Evolutionary conservation across 92 coral and sea anemone species (phyloP).

Genomic region (Ricordea florida): DNA sequence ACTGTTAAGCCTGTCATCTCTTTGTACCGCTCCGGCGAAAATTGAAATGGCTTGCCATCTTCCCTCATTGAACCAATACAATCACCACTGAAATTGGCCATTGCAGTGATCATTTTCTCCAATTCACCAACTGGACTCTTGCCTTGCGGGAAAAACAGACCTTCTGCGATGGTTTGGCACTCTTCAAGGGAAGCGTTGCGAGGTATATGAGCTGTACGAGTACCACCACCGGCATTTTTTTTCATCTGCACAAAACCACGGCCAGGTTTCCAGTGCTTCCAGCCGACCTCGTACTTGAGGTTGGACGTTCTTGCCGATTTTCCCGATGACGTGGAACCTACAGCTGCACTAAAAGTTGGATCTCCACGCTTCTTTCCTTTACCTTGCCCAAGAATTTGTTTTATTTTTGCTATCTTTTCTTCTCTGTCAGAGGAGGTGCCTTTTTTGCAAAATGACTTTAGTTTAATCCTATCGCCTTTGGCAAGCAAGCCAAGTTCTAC

Average conservation of each 20-base stretch:
- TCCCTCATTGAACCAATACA: neutral
- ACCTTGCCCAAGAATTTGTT: conserved; percentile 7
- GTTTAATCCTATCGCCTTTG: conserved; percentile 37
- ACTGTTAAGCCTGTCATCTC: conserved; percentile 8
- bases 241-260: conserved; percentile 16
- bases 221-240: conserved; percentile 16
- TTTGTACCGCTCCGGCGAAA: conserved; percentile 38
- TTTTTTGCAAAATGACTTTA: conserved; percentile 22
- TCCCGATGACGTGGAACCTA: neutral
- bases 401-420: conserved; percentile 4
- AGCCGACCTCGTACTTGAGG: neutral
- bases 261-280: conserved; percentile 14
- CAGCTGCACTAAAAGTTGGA: neutral
- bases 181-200: conserved; percentile 15
- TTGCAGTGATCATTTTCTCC: neutral
- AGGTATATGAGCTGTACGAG: neutral
- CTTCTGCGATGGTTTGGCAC: conserved; percentile 2
- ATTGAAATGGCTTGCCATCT: neutral
- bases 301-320: neutral
- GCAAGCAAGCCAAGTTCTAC: conserved; percentile 30
- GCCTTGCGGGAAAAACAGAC: conserved; percentile 38
- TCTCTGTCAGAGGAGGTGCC: neutral
- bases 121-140: conserved; percentile 7
- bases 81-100: conserved; percentile 25
- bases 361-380: neutral